Evolutionary conservation across 2,888 invertebrate species (phyloP), one percentile per base, ranked within the genome.

Genomic region (Diarsia brunnea): DNA sequence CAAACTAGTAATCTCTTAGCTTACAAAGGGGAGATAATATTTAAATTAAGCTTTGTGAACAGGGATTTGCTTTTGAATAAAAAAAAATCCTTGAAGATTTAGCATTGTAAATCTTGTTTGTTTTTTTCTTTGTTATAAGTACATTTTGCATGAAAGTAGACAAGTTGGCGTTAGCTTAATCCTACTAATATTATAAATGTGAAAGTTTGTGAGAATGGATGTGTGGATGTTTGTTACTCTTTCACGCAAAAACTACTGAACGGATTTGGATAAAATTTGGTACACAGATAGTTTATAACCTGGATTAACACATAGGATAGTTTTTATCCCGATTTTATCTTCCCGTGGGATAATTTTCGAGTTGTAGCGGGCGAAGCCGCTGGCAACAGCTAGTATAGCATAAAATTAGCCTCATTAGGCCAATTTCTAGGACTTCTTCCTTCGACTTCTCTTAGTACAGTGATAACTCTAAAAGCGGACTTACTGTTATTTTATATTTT

Each of bases 1-100:
- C 45, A 51, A 79, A 75, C 68, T 79, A 84, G 69, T 84, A 72
- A 77, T 84, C 78, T 84, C 73, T 81, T 67, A 4, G 21, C 72
- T 51, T 24, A 27, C 38, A 69, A 58, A 80, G 21, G 7, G 49
- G 63, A 77, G 76, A 81, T 71, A 81, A 83, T 69, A 81, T 81
- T 76, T 60, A 65, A 73, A 84, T 81, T 65, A 70, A 79, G 66
- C 65, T 69, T 24, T 24, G 47, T 21, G 55, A 69, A 60, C 24
- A 14, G 45, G 14, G 53, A 64, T 73, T 73, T 64, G 31, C 31
- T 27, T 69, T 63, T 65, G 61, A 61, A 74, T 83, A 12, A 51
- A 68, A 65, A 77, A 38, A 16, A 31, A 38, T n/a, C 53, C 27
- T 49, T 55, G 14, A 24, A 47, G 14, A 21, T 53, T 72, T 80